Evolutionary conservation across 2,113 vertebrate genomes (phyloP), one percentile per base, ranked within the genome.

Genomic region (Dascyllus trimaculatus): DNA sequence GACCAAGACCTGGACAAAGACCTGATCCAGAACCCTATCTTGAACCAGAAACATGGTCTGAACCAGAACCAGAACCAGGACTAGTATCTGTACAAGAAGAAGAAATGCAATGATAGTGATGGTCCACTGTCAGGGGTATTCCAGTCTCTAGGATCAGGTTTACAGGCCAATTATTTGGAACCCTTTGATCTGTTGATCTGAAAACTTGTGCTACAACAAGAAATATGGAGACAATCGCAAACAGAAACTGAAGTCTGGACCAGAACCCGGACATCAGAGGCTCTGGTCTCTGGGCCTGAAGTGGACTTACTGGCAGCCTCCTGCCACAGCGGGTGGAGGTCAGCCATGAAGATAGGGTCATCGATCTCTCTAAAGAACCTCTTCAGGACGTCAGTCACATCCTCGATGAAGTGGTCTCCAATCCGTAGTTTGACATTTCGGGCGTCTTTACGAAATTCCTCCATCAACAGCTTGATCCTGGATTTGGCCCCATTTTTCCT

Each of bases 321-420:
- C 72, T 96, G 96, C 98, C 98, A 99, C 65, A 96, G 95, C 0
- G 96, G 95, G 80, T 98, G 96, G 38, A 99, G 92, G 67, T 97
- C 95, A 11, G 93, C 93, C 91, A 97, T 97, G 89, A 99, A 98
- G 87, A 99, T 86, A 0, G 96, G 97, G 81, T 99, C 98, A 3
- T 99, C 96, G 0, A 99, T 93, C 89, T 99, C 98, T 1, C 98
- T 93, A 90, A 99, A 99, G 93, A 99, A 99, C 85, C 98, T 95
- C 91, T 99, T 99, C 10, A 99, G 93, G 5, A 98, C 98, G 0
- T 99, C 97, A 0, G 98, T 99, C 81, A 99, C 98, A 0, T 99
- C 98, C 85, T 99, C 98, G 0, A 99, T 97, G 84, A 99, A 99
- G 93, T 99, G 97, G 85, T 99, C 97, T 1, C 94, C 96, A 32